Conservation (phyloP, 2,797 vertebrate genomes). For the Sandelia bainsii region DNA sequence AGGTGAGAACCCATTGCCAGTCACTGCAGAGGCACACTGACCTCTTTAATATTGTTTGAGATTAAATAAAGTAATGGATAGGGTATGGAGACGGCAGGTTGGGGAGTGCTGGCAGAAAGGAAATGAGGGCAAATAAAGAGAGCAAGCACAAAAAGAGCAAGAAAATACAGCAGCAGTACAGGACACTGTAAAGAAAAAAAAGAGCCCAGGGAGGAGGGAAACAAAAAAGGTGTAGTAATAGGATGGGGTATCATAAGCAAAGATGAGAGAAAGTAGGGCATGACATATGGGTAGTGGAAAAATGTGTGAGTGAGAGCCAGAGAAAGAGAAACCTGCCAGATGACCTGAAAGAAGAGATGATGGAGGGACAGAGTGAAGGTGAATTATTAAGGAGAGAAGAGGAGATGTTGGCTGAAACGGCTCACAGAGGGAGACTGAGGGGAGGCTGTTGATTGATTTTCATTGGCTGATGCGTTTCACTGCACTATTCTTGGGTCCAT, state of each 20-base stretch:
- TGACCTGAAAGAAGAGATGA: conserved; percentile 55
- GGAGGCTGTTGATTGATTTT: conserved; percentile 71
- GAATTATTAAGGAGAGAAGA: conserved; percentile 69
- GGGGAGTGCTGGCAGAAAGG: neutral
- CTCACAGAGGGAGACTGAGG: conserved; percentile 16
- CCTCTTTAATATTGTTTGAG: conserved; percentile 32
- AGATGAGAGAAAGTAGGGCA: conserved; percentile 13
- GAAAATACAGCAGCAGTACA: neutral
- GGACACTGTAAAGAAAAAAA: neutral
- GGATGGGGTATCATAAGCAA: neutral
- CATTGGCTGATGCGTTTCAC: conserved; percentile 29
- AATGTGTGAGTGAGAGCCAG: conserved; percentile 6
- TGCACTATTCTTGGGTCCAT: conserved; percentile 55
- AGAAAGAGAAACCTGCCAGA: conserved; percentile 22
- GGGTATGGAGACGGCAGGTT: conserved; percentile 2
- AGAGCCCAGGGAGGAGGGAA: neutral
- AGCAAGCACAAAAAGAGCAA: neutral
- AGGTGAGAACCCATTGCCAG: neutral
- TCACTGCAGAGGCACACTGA: conserved; percentile 8
- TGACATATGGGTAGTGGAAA: conserved; percentile 9
- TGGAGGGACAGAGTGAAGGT: conserved; percentile 48
- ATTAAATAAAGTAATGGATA: conserved; percentile 51
- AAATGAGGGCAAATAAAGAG: neutral
- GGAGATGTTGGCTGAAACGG: conserved; percentile 18
- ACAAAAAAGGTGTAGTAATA: neutral